Evolutionary conservation across 1,140 invertebrate genomes (phyloP), one percentile per base, ranked within the genome.

Genomic region (Drosophila burlai): DNA sequence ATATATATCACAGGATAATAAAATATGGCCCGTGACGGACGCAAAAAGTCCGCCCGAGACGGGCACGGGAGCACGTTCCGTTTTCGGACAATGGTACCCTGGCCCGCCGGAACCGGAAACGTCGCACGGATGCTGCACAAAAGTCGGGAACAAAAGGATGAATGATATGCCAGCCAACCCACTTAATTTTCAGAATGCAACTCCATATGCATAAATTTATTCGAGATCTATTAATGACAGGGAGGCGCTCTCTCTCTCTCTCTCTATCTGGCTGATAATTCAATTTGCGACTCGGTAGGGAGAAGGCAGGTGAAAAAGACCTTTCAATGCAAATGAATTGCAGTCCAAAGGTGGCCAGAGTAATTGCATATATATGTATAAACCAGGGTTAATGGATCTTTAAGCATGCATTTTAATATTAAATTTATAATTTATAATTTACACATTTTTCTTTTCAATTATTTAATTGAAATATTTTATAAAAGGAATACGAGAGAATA

Each of bases 61-160:
- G 57, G 15, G 40, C n/a, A 67, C 18, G 49, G 38, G 40, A 10
- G n/a, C 61, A 38, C 45, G 74, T 31, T 57, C 64, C 62, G 18
- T 9, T 64, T 43, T 29, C 50, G 62, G 54, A 64, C 67, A 83
- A 79, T 82, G 59, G 55, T 45, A 18, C 46, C 58, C 58, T 7
- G 18, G 21, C 46, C 29, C 34, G 40, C 52, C 81, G 82, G 81
- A 84, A 83, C 21, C 72, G 81, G 81, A 83, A 76, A 71, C 58
- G 62, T 57, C 24, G 65, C 71, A 67, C 40, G 72, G 69, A 47
- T 67, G 38, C 38, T 45, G 50, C 60, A 76, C 65, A 83, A 76
- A 83, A 64, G 77, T 66, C 63, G 63, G 18, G 64, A 62, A 76
- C 72, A 80, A 82, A 82, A 77, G 58, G 34, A 65, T 80, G 76